Evolutionary conservation across 2,888 invertebrate genomes (phyloP), one percentile per base, ranked within the genome.

Genomic region (Drosophila birchii): DNA sequence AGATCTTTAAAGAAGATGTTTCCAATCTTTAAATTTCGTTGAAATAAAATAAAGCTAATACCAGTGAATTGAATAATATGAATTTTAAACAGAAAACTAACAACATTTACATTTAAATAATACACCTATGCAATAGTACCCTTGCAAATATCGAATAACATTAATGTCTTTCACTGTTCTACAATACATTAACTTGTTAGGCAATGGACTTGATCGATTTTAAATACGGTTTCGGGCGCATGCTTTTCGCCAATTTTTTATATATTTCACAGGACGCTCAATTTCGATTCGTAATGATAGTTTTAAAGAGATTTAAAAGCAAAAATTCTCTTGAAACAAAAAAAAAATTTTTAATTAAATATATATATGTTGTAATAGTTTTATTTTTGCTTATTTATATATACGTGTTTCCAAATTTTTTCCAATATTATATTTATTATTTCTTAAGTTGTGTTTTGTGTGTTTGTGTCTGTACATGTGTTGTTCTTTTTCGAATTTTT

Each of bases 171-270:
- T 20, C 14, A 8, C 43, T 20, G 23, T 5, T 8, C 23, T 23
- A 44, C 9, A 8, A 20, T 32, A 34, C 51, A 18, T 44, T 12
- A 55, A 57, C 44, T 63, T 53, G 44, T 72, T 82, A 82, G 83
- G 83, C 80, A 79, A 20, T 75, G 86, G 89, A 89, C 79, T 75
- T 76, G 88, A 86, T 88, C 87, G 91, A 91, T 90, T 90, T 86
- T 81, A 59, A 83, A 79, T 72, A 90, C 91, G 91, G 91, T 80
- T 91, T 91, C 91, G 91, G 91, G 91, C 82, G 89, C 85, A 90
- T 91, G 90, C 84, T 76, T 80, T 74, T 75, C 63, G 80, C 86
- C 90, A 87, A 88, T 89, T 79, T 43, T 18, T 57, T 59, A 56
- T 45, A 63, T 59, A 54, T 43, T 63, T 61, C 47, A 56, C 55